A percentile compares a stretch with the other conserved stretches of the same genome.
phyloP scores from a whole-genome alignment of 2,797 vertebrate genomes.

The Sebastes taczanowskii region DNA sequence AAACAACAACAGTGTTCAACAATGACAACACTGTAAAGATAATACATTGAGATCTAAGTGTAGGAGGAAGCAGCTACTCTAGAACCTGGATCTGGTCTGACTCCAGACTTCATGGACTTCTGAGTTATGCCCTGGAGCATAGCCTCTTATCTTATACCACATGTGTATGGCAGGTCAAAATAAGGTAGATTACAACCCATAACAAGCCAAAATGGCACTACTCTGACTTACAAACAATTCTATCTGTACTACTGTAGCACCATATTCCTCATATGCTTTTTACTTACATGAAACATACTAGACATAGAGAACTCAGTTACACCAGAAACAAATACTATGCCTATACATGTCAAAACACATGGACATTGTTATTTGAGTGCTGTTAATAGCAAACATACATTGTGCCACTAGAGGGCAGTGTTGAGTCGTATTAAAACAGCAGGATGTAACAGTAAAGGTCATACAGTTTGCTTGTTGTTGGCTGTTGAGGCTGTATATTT shows the following conservation, averaged over 20 bases:
- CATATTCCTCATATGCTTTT: background rate
- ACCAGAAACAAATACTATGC: background rate
- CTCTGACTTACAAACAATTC: background rate
- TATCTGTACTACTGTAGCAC: background rate
- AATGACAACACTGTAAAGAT: too few species aligned
- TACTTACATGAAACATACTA: background rate
- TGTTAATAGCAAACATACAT: background rate
- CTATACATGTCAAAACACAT: background rate
- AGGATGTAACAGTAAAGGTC: accelerated
- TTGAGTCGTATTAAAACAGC: background rate
- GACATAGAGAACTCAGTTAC: background rate
- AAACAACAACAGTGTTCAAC: too few species aligned
- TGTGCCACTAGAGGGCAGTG: conserved; percentile 43
- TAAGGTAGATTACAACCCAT: background rate
- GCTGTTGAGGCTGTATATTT: background rate
- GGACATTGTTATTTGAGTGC: background rate
- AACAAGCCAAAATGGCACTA: background rate
- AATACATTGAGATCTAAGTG: too few species aligned
- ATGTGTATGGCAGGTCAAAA: background rate
- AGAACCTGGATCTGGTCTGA: background rate
- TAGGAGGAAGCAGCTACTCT: too few species aligned
- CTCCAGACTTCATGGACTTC: background rate
- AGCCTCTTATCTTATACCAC: background rate
- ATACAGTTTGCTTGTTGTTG: background rate
- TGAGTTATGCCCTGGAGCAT: background rate